Conservation (phyloP, 92 coral and sea anemone genomes). For the Heteractis magnifica region DNA sequence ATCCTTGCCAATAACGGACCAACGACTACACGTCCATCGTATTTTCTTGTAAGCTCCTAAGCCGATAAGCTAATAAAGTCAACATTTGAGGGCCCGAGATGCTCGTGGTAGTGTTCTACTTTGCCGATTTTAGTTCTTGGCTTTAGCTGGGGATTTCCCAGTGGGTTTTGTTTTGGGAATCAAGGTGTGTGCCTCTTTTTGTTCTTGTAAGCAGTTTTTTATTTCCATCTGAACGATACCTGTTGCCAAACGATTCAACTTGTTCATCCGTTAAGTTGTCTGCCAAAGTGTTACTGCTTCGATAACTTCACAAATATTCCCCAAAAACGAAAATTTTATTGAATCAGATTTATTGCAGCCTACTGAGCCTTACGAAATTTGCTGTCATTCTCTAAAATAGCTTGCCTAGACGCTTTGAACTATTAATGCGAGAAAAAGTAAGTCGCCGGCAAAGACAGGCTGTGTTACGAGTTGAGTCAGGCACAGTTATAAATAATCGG, state of each 20-base stretch:
- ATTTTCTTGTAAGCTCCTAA: conserved; percentile 10
- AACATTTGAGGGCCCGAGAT: not conserved
- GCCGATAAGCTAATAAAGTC: conserved; percentile 9
- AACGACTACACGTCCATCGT: not conserved
- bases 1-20: not conserved
- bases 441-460: conserved; percentile 32
- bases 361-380: conserved; percentile 25
- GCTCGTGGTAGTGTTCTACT: not conserved
- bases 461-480: conserved; percentile 20
- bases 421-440: not conserved
- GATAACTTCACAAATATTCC: conserved; percentile 3
- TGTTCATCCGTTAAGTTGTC: conserved; percentile 21
- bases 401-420: not conserved
- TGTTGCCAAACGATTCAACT: conserved; percentile 29
- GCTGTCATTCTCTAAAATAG: not conserved
- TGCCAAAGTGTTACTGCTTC: conserved; percentile 11
- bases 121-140: not conserved
- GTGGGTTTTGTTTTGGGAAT: conserved; percentile 4
- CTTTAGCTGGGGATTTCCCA: conserved; percentile 14
- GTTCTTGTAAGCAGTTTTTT: not conserved
- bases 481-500: conserved; percentile 31
- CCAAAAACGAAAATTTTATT: not conserved
- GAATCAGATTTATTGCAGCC: conserved; percentile 39
- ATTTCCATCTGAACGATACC: conserved; percentile 18
- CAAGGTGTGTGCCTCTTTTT: conserved; percentile 16